Percentiles rank a stretch among this genome's conserved stretches.
phyloP scores from a whole-genome alignment of 2,888 invertebrate genomes.

The Nomada ruficornis region DNA sequence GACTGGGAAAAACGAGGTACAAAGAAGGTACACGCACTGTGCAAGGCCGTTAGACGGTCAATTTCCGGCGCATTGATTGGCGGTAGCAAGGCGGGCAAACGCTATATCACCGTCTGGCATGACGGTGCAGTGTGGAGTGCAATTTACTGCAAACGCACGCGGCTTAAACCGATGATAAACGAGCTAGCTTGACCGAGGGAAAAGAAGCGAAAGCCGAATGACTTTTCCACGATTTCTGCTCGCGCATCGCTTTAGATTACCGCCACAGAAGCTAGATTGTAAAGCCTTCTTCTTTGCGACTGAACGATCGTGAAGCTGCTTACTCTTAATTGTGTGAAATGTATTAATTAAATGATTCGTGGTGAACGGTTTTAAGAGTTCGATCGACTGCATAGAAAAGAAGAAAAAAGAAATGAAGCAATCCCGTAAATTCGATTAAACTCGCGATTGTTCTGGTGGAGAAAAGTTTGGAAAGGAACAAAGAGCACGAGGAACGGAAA shows the following conservation, averaged over 20 bases:
- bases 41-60: conserved; percentile 68
- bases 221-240: conserved; percentile 65
- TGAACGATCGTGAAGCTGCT: conserved; percentile 22
- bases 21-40: conserved; percentile 56
- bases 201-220: conserved; percentile 64
- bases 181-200: conserved; percentile 68
- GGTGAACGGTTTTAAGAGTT: background rate
- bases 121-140: conserved; percentile 67
- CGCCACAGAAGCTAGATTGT: conserved; percentile 46
- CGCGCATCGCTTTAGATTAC: conserved; percentile 52
- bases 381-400: conserved; percentile 5
- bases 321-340: conserved; percentile 52
- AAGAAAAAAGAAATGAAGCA: background rate
- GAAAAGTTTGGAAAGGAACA: background rate
- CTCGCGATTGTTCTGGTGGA: background rate
- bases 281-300: conserved; percentile 38
- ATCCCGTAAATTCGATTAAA: conserved; percentile 20
- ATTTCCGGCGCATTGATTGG: conserved; percentile 74
- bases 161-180: conserved; percentile 73
- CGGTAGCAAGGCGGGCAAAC: conserved; percentile 66
- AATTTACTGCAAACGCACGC: conserved; percentile 71
- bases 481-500: background rate
- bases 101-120: conserved; percentile 75
- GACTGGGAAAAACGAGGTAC: conserved; percentile 39
- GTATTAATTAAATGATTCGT: conserved; percentile 31